A percentile compares a stretch with the other conserved stretches of the same genome.
Evolutionary conservation across 2,113 vertebrate species (phyloP).

Genomic region (Ctenodactylus gundi): DNA sequence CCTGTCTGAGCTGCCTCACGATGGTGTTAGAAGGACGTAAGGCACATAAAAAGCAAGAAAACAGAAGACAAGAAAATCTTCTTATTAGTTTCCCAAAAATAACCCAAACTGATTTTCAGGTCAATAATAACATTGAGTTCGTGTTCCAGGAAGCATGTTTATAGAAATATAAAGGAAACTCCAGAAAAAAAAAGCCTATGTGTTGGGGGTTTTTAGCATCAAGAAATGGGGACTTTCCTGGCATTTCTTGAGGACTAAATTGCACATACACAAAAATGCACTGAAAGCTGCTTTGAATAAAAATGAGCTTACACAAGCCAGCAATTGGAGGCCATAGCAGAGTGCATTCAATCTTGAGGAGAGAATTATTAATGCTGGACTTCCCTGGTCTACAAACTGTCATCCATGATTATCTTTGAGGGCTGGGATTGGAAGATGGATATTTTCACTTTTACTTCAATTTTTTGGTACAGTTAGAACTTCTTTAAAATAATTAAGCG

Average conservation of each 20-base stretch:
- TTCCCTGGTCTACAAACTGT: not conserved
- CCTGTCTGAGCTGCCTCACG: too few relatives aligned
- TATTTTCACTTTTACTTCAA: not conserved
- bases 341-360: not conserved
- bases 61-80: not conserved
- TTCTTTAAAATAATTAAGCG: not conserved
- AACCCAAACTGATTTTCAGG: conserved; percentile 34
- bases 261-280: not conserved
- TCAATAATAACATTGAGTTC: conserved; percentile 24
- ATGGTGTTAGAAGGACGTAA: not conserved
- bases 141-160: conserved; percentile 61
- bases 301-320: not conserved
- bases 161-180: conserved; percentile 52
- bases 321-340: not conserved
- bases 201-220: conserved; percentile 30
- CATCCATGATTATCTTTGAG: not conserved
- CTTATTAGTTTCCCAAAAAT: conserved; percentile 41
- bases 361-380: not conserved
- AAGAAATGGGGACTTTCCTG: conserved; percentile 72
- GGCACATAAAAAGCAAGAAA: conserved; percentile 5
- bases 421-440: not conserved
- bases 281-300: conserved; percentile 4
- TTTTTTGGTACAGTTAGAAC: not conserved
- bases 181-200: conserved; percentile 56
- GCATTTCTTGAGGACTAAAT: conserved; percentile 62